Base-by-base conservation (phyloP, 2,113 vertebrate species). In the Planiliza haematocheilus region DNA sequence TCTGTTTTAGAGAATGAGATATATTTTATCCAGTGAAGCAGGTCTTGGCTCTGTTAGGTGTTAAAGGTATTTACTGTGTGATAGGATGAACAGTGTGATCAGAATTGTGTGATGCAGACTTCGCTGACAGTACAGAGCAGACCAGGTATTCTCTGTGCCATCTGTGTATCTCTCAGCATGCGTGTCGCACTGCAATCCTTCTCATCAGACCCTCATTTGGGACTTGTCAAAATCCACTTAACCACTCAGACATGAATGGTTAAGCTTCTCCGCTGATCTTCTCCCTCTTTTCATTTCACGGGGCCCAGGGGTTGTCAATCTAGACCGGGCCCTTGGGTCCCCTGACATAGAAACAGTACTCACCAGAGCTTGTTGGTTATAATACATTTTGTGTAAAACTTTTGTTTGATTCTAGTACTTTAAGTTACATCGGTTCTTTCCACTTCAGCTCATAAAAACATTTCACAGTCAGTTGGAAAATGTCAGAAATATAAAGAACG, bases 191-290 rank as follows among this genome's bases (percentile, higher is more conserved):
- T 51, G 49, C 9, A 37, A 71, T 57, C 67, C 56, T n/a, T 52
- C 62, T 69, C 70, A 74, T 79, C 77, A 86, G 58, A 73, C 42
- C 49, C 70, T 77, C 82, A 52, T 85, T 82, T 69, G 80, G 61
- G 68, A 88, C 69, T 71, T 86, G 83, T 86, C 84, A 84, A 46
- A 87, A 87, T 77, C 83, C 85, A 86, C 85, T 89, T 80, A 91
- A 88, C 75, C 82, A 77, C 69, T 77, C 69, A 61, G 86, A 73
- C 73, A 70, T 69, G 73, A 81, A 79, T 77, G 75, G 52, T 10
- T 82, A 71, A 81, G 77, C 82, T 77, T 72, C 48, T 58, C 49
- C 51, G 34, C 74, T 66, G 79, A 81, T 81, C 69, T 30, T 30
- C 62, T 56, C 18, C 24, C 70, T 34, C 46, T 72, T 20, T 43